phyloP scores from a whole-genome alignment of 2,888 invertebrate species.

The Dolomedes plantarius region DNA sequence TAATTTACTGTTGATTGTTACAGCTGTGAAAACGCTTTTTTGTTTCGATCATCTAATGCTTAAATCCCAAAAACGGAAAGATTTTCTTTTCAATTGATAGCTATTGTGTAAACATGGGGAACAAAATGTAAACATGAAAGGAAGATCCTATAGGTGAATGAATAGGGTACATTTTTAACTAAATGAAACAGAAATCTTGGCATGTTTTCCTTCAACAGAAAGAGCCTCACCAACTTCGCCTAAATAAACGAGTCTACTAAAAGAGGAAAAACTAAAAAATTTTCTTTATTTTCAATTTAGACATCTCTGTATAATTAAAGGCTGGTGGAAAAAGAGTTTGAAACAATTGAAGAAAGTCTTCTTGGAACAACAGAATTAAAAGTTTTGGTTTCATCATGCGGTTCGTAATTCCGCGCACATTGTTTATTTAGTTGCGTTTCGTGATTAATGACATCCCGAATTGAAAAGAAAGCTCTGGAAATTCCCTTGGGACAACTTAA shows the following conservation, averaged over 20 bases:
- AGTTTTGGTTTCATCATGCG: constrained; percentile 16
- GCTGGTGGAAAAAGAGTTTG: not conserved
- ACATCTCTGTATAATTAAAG: constrained; percentile 3
- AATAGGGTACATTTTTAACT: too few relatives aligned
- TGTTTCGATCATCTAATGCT: too few relatives aligned
- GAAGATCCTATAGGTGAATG: too few relatives aligned
- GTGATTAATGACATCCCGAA: not conserved
- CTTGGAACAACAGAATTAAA: constrained; percentile 10
- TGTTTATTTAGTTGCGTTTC: constrained; percentile 8
- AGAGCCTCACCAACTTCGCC: not conserved
- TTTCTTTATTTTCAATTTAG: constrained; percentile 16
- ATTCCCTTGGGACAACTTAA: constrained; percentile 16
- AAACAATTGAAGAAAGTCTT: constrained; percentile 6
- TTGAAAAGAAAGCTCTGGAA: constrained; percentile 9
- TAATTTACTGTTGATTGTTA: too few relatives aligned
- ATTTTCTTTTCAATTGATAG: too few relatives aligned
- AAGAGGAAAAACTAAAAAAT: not conserved
- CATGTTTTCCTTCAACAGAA: not conserved
- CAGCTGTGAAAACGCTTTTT: too few relatives aligned
- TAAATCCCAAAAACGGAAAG: too few relatives aligned
- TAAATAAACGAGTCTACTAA: not conserved
- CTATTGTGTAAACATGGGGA: too few relatives aligned
- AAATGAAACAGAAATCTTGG: not conserved
- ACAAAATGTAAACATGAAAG: too few relatives aligned
- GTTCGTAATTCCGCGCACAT: constrained; percentile 6